Conservation (phyloP, 2,888 invertebrate species). For the Phytoseiulus persimilis region DNA sequence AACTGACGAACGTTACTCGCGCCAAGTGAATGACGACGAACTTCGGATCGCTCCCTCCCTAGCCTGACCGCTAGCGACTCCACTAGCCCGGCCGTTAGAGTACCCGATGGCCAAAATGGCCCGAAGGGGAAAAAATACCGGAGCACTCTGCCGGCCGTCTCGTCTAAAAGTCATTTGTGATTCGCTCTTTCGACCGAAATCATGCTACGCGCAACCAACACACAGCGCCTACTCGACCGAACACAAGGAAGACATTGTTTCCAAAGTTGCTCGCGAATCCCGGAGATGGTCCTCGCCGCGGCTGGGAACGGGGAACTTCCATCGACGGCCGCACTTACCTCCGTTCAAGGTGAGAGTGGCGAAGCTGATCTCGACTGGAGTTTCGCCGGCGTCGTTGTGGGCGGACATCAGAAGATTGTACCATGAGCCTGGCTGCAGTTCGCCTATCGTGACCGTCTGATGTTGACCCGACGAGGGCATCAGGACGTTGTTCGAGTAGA, state of each 20-base stretch:
- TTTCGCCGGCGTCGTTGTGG: conserved; percentile 83
- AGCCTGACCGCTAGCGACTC: too few relatives aligned
- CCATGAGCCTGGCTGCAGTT: conserved; percentile 86
- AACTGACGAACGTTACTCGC: not conserved
- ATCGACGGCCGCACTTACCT: conserved; percentile 58
- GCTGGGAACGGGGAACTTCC: not conserved
- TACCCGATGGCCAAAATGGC: not conserved
- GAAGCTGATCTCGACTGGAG: conserved; percentile 88
- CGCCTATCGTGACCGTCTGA: conserved; percentile 50
- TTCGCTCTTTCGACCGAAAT: not conserved
- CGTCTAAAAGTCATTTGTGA: not conserved
- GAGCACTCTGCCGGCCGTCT: not conserved
- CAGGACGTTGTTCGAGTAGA: conserved; percentile 84
- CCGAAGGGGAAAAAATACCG: not conserved
- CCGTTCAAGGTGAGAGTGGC: conserved; percentile 86
- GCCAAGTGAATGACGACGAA: not conserved
- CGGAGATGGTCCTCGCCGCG: too few relatives aligned
- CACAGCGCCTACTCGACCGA: too few relatives aligned
- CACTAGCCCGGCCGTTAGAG: too few relatives aligned
- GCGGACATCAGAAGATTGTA: conserved; percentile 77
- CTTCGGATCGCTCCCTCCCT: not conserved
- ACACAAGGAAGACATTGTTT: too few relatives aligned
- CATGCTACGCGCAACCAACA: not conserved
- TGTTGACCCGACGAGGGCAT: conserved; percentile 52
- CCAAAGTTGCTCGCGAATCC: too few relatives aligned